Percentiles rank a stretch among this genome's conserved stretches.
These are phyloP conservation scores for Ditylenchus dipsaci DNA, from an alignment of 1,140 invertebrate species.

Conservation along the genomic window DNA sequence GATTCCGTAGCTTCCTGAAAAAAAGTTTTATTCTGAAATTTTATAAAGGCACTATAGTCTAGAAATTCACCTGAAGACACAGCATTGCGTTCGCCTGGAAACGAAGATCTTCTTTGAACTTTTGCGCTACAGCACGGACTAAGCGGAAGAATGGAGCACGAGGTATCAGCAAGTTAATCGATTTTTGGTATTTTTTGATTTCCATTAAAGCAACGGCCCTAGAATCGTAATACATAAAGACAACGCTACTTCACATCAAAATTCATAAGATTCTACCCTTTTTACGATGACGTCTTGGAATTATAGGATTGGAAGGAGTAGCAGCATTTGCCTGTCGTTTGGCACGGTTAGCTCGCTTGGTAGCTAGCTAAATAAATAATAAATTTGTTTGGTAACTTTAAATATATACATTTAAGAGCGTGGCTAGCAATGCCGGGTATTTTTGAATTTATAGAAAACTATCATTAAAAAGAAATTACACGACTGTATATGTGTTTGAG, in stretches of 20 bases:
- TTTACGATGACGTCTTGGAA: background rate
- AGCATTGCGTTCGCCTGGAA: slow-evolving; percentile 14
- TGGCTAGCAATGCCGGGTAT: too few species aligned
- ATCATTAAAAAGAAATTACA: too few species aligned
- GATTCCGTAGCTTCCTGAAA: slow-evolving; percentile 15
- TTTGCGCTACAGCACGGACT: slow-evolving; percentile 4
- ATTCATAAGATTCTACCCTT: background rate
- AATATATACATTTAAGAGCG: background rate
- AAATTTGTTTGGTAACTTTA: background rate
- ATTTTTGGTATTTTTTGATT: slow-evolving; percentile 20
- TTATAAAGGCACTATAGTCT: background rate
- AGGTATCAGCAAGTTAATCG: slow-evolving; percentile 12
- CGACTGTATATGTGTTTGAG: too few species aligned
- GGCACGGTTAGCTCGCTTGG: background rate
- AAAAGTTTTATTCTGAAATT: background rate
- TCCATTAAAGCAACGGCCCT: slow-evolving; percentile 8
- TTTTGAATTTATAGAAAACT: too few species aligned
- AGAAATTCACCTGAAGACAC: slow-evolving; percentile 12
- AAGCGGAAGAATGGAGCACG: slow-evolving; percentile 16
- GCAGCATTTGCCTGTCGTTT: background rate
- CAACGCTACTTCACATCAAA: background rate
- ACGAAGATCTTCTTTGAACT: slow-evolving; percentile 11
- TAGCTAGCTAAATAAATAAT: slow-evolving; percentile 8
- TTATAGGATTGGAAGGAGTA: background rate
- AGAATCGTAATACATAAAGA: slow-evolving; percentile 1